These are phyloP conservation scores for Drosophila rufa DNA, from an alignment of 1,140 invertebrate species.

Conservation along the genomic window DNA sequence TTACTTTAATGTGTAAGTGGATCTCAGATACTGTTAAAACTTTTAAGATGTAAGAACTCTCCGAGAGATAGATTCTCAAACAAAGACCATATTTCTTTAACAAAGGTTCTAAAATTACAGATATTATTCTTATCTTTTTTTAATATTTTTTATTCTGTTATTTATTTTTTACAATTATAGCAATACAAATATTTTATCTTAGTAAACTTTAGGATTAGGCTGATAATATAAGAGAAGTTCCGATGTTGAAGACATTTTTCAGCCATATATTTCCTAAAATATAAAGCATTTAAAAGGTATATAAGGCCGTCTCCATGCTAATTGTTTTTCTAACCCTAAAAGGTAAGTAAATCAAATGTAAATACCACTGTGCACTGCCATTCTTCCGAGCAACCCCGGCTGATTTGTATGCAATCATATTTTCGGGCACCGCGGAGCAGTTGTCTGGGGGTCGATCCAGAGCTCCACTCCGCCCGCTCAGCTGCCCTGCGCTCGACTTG, in stretches of 20 bases:
- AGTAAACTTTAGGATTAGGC: too few relatives aligned
- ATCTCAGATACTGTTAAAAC: fast-evolving
- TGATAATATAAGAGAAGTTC: too few relatives aligned
- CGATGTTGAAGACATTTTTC: too few relatives aligned
- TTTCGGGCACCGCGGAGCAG: slow-evolving; percentile 52
- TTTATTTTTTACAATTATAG: too few relatives aligned
- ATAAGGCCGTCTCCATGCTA: background rate
- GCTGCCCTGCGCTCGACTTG: slow-evolving; percentile 65
- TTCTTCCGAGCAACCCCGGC: slow-evolving; percentile 45
- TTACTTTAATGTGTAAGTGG: too few relatives aligned
- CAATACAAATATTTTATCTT: too few relatives aligned
- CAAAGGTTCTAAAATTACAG: background rate
- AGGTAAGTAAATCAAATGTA: too few relatives aligned
- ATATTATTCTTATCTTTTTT: too few relatives aligned
- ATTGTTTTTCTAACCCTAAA: background rate
- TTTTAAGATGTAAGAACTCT: background rate
- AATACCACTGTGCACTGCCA: slow-evolving; percentile 41
- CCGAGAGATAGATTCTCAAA: background rate
- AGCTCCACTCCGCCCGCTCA: background rate
- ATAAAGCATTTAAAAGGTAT: too few relatives aligned
- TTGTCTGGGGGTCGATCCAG: slow-evolving; percentile 37
- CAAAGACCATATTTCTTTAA: too few relatives aligned
- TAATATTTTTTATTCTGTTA: too few relatives aligned
- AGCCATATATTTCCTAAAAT: too few relatives aligned
- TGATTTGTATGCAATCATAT: slow-evolving; percentile 83